Evolutionary conservation across 2,797 vertebrate species (phyloP).

Genomic region (Eleutherodactylus coqui): DNA sequence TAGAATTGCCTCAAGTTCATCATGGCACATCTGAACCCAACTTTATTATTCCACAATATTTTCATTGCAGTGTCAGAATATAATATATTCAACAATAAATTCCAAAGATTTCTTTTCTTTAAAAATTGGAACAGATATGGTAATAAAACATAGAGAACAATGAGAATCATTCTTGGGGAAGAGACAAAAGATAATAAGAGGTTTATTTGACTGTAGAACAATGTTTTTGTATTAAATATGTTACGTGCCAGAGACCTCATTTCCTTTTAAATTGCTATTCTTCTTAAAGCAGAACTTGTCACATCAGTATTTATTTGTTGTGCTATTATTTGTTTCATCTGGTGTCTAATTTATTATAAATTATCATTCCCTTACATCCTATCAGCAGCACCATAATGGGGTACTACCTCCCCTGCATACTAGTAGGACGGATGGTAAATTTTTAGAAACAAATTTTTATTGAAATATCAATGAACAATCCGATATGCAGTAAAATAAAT

Average conservation of each 20-base stretch:
- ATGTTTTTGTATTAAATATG: not conserved
- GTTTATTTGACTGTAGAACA: not conserved
- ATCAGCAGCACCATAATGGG: too few relatives aligned
- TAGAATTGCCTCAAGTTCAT: not conserved
- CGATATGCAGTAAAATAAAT: too few relatives aligned
- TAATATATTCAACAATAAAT: not conserved
- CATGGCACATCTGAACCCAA: not conserved
- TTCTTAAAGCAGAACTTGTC: not conserved
- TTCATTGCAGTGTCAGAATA: not conserved
- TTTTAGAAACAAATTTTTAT: too few relatives aligned
- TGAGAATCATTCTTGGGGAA: not conserved
- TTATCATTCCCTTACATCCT: too few relatives aligned
- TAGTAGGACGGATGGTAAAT: too few relatives aligned
- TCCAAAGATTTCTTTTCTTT: not conserved
- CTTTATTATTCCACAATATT: constrained; percentile 1
- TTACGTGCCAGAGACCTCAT: not conserved
- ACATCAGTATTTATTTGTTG: not conserved
- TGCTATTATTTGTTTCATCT: not conserved
- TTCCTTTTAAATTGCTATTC: not conserved
- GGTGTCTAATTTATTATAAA: too few relatives aligned
- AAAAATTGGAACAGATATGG: not conserved
- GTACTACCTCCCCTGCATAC: too few relatives aligned
- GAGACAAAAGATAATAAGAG: not conserved
- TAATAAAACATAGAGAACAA: not conserved
- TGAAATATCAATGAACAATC: too few relatives aligned